Percentiles rank a stretch among this genome's conserved stretches.
These are phyloP conservation scores for Chrysolina americana DNA, from an alignment of 2,888 invertebrate species.

Conservation along the genomic window DNA sequence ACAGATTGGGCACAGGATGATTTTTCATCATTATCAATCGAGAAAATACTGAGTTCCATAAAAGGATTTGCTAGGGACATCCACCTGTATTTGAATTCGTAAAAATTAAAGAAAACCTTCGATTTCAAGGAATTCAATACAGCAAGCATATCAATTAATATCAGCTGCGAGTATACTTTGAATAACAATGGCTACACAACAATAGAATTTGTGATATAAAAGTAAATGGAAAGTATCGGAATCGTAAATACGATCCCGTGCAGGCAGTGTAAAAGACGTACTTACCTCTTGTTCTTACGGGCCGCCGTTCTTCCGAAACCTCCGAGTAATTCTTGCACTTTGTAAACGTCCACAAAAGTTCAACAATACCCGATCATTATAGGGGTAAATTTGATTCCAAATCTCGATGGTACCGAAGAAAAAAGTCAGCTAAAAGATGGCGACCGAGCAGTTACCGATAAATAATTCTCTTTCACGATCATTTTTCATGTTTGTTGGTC, in stretches of 20 bases:
- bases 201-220: slow-evolving; percentile 61
- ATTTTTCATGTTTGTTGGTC: slow-evolving; percentile 67
- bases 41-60: slow-evolving; percentile 26
- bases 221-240: slow-evolving; percentile 49
- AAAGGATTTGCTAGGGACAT: slow-evolving; percentile 18
- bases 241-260: slow-evolving; percentile 18
- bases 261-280: slow-evolving; percentile 32
- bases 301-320: slow-evolving; percentile 42
- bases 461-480: slow-evolving; percentile 71
- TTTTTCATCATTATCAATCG: neutral
- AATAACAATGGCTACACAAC: slow-evolving; percentile 62
- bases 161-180: slow-evolving; percentile 28
- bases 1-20: neutral
- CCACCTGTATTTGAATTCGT: slow-evolving; percentile 28
- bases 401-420: slow-evolving; percentile 59
- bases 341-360: slow-evolving; percentile 55
- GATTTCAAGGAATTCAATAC: no score
- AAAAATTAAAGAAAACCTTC: neutral
- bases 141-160: no score
- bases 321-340: slow-evolving; percentile 47
- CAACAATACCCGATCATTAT: slow-evolving; percentile 60
- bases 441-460: slow-evolving; percentile 72
- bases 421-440: slow-evolving; percentile 75
- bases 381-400: slow-evolving; percentile 60
- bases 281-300: slow-evolving; percentile 49